A percentile compares a stretch with the other conserved stretches of the same genome.
These are phyloP conservation scores for Geococcyx californianus DNA, from an alignment of 2,113 vertebrate genomes.

Conservation along the genomic window DNA sequence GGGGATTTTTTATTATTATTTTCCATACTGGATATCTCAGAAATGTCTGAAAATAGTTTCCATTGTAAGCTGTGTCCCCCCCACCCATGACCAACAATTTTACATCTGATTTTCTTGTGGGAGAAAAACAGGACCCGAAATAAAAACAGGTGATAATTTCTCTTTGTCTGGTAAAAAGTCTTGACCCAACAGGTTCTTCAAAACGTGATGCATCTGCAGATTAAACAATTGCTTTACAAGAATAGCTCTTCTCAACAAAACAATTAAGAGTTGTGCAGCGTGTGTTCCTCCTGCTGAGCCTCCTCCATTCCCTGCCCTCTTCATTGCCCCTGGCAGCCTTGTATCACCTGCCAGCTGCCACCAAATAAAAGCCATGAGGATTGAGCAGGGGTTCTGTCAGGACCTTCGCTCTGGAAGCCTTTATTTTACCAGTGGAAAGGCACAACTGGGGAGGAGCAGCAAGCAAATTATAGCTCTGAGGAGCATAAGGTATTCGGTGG, in stretches of 20 bases:
- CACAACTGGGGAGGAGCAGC: background rate
- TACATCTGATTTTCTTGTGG: background rate
- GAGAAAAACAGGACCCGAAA: accelerated
- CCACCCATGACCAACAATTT: background rate
- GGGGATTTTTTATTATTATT: too few species aligned
- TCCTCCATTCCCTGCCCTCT: background rate
- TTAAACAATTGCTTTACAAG: background rate
- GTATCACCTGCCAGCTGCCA: background rate
- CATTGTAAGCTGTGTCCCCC: background rate
- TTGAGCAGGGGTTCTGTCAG: accelerated
- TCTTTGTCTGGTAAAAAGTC: background rate
- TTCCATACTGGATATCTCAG: background rate
- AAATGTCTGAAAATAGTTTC: background rate
- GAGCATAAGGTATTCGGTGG: background rate
- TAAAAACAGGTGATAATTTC: background rate
- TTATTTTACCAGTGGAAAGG: background rate
- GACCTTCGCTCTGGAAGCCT: background rate
- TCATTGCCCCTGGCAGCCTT: background rate
- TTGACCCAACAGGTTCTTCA: background rate
- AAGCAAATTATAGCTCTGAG: background rate
- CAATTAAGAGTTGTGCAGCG: background rate
- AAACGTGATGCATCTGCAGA: background rate
- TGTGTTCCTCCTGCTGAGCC: background rate
- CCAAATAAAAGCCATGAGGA: accelerated
- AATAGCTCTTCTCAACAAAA: background rate